phyloP scores from a whole-genome alignment of 2,113 vertebrate species.

The Dicaeum eximium region DNA sequence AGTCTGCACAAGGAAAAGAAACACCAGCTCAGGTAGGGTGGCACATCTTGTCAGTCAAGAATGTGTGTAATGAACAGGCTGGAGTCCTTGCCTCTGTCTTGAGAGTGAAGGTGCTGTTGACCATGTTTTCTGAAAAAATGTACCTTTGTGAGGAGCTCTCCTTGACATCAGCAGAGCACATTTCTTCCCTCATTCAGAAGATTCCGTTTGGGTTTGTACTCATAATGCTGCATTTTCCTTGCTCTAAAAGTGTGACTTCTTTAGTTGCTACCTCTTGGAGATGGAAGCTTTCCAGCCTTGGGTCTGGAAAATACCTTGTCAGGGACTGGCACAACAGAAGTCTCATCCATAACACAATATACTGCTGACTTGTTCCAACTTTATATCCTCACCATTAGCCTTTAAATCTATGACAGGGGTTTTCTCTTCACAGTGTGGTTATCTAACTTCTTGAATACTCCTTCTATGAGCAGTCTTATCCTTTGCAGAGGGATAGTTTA shows the following conservation, averaged over 20 bases:
- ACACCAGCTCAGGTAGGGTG: neutral
- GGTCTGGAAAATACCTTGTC: neutral
- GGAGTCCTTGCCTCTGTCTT: neutral
- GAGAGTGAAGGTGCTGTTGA: neutral
- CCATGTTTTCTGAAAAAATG: neutral
- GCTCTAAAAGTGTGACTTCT: neutral
- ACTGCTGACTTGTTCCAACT: neutral
- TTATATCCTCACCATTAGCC: neutral
- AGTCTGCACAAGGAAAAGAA: neutral
- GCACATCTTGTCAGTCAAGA: neutral
- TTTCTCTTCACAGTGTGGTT: neutral
- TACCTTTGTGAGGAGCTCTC: neutral
- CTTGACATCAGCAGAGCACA: neutral
- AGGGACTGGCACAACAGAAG: neutral
- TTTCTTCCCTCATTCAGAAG: neutral
- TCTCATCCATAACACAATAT: neutral
- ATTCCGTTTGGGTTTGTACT: neutral
- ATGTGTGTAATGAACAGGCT: neutral
- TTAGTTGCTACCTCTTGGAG: neutral
- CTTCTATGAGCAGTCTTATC: neutral
- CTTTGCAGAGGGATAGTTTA: neutral
- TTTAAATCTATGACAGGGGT: neutral
- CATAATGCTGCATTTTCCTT: neutral
- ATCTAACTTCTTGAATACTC: neutral
- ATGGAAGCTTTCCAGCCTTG: neutral